Conservation (phyloP, 2,113 vertebrate species). For the Antigone vipio region DNA sequence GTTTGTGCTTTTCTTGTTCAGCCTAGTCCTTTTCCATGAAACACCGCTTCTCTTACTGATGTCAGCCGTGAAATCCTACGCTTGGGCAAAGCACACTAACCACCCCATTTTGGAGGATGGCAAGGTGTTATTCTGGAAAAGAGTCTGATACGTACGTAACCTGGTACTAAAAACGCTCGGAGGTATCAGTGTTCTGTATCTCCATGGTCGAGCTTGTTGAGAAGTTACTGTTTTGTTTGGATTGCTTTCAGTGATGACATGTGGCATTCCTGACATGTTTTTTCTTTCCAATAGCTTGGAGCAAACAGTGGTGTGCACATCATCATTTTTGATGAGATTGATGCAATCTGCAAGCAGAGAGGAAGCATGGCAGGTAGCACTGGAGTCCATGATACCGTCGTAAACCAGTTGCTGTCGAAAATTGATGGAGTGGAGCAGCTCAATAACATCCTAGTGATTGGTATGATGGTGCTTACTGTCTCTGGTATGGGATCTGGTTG, state of each 20-base stretch:
- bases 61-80: neutral
- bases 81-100: neutral
- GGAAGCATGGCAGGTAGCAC: conserved; percentile 97
- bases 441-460: conserved; percentile 98
- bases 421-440: conserved; percentile 97
- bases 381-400: conserved; percentile 93
- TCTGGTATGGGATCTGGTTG: neutral
- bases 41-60: rapidly evolving
- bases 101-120: neutral
- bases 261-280: neutral
- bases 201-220: neutral
- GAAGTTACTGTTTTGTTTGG: neutral
- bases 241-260: neutral
- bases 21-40: neutral
- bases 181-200: rapidly evolving
- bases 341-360: conserved; percentile 97
- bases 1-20: neutral
- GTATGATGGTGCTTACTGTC: conserved; percentile 62
- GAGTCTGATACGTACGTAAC: rapidly evolving
- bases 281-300: conserved; percentile 79
- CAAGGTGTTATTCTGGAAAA: neutral
- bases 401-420: conserved; percentile 96
- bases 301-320: conserved; percentile 97
- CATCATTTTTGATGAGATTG: conserved; percentile 98
- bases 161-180: rapidly evolving